These are phyloP conservation scores for Palythoa heliodiscus DNA, from an alignment of 92 coral and sea anemone species.

Conservation along the genomic window DNA sequence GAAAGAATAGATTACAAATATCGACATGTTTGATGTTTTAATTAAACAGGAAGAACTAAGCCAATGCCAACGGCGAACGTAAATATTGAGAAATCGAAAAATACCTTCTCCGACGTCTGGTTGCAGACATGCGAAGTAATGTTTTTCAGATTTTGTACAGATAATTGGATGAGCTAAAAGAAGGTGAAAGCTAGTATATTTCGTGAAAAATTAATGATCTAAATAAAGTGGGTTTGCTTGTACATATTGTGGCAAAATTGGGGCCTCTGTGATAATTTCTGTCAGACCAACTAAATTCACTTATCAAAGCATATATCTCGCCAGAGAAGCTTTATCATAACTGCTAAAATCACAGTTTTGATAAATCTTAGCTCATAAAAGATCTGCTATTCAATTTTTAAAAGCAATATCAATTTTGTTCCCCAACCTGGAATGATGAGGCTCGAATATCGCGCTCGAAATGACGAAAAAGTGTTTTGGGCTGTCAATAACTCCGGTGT, in stretches of 20 bases:
- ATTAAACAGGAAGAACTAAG: background rate
- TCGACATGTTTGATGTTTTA: constrained; percentile 8
- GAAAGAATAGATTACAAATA: constrained; percentile 17
- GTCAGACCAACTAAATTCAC: background rate
- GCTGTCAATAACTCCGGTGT: background rate
- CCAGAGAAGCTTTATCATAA: background rate
- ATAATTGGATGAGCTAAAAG: background rate
- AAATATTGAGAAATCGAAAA: background rate
- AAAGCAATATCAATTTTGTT: background rate
- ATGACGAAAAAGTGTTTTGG: background rate
- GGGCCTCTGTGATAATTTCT: background rate
- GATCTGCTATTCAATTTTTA: constrained; percentile 4
- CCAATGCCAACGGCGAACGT: background rate
- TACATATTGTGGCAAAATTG: background rate
- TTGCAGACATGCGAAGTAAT: background rate
- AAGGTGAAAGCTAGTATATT: background rate
- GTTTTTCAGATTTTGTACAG: background rate
- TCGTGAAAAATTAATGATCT: background rate
- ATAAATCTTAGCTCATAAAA: background rate
- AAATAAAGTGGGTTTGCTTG: background rate
- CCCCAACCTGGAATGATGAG: background rate
- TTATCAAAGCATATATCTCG: background rate
- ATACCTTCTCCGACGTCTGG: background rate
- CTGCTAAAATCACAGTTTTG: constrained; percentile 2
- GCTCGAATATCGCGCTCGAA: constrained; percentile 26